phyloP scores from a whole-genome alignment of 2,113 vertebrate genomes.

The Caretta caretta region DNA sequence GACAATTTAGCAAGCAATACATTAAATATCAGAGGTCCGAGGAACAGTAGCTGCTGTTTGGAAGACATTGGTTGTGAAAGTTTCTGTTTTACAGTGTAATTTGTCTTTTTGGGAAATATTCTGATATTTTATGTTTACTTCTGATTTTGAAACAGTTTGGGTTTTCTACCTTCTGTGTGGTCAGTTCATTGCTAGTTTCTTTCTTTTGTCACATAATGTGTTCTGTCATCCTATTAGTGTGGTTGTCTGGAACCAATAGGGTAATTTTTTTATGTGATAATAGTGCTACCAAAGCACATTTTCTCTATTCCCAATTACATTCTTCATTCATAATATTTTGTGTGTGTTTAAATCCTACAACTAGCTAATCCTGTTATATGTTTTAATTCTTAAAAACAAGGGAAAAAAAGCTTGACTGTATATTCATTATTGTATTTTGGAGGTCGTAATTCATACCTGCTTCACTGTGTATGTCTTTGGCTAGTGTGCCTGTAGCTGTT shows the following conservation, averaged over 20 bases:
- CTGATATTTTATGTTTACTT: background rate
- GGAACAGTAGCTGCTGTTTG: background rate
- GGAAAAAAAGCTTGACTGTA: slow-evolving; percentile 38
- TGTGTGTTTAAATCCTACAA: slow-evolving; percentile 32
- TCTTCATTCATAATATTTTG: background rate
- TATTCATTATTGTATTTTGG: slow-evolving; percentile 35
- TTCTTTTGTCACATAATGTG: slow-evolving; percentile 30
- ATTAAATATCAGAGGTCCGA: background rate
- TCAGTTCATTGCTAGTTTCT: slow-evolving; percentile 8
- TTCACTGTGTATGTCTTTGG: background rate
- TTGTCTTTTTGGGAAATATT: slow-evolving; percentile 11
- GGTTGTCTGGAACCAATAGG: slow-evolving; percentile 15
- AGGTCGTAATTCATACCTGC: slow-evolving; percentile 13
- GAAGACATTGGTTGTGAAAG: slow-evolving; percentile 7
- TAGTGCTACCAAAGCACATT: slow-evolving; percentile 35
- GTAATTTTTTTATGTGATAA: background rate
- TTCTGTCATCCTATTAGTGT: background rate
- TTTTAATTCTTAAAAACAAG: slow-evolving; percentile 50
- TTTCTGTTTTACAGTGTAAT: background rate
- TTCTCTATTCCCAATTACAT: slow-evolving; percentile 12
- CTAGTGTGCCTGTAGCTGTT: slow-evolving; percentile 33
- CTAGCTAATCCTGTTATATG: slow-evolving; percentile 41
- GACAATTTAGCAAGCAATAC: background rate
- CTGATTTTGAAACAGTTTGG: slow-evolving; percentile 48
- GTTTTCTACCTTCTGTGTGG: slow-evolving; percentile 13